Percentiles rank a stretch among this genome's conserved stretches.
These are phyloP conservation scores for Oreochromis aureus DNA, from an alignment of 2,113 vertebrate species.

Conservation along the genomic window DNA sequence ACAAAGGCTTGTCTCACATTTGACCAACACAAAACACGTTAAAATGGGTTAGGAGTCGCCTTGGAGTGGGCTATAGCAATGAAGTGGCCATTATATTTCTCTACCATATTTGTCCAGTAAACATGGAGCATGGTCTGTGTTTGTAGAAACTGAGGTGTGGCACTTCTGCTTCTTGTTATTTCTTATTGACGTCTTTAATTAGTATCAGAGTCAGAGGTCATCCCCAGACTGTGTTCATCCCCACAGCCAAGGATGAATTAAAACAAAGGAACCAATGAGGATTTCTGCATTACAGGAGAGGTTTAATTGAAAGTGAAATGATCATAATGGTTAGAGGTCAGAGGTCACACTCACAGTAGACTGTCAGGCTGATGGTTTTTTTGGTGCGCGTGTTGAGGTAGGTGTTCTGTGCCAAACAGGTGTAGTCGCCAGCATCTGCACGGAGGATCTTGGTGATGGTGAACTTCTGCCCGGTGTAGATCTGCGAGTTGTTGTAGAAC, in stretches of 20 bases:
- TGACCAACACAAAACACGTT: background rate
- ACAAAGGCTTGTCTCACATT: background rate
- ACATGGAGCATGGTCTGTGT: background rate
- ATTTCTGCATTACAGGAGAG: background rate
- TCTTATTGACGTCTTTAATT: background rate
- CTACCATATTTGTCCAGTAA: background rate
- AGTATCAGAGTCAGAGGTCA: background rate
- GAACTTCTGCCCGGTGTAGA: slow-evolving; percentile 74
- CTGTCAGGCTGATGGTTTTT: slow-evolving; percentile 77
- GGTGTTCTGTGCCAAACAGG: slow-evolving; percentile 83
- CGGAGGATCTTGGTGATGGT: slow-evolving; percentile 75
- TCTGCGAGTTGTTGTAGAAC: slow-evolving; percentile 84
- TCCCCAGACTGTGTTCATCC: background rate
- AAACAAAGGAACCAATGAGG: background rate
- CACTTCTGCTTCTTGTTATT: background rate
- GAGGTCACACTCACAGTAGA: slow-evolving; percentile 83
- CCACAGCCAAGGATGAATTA: background rate
- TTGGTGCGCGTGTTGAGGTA: slow-evolving; percentile 79
- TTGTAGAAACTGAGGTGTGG: background rate
- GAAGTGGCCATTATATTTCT: background rate
- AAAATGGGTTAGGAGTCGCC: background rate
- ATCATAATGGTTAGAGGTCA: background rate
- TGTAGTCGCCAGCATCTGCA: slow-evolving; percentile 81
- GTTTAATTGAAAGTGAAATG: background rate
- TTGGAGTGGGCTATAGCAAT: background rate